phyloP scores from a whole-genome alignment of 1,140 invertebrate genomes.

The Aleiodes sp. region DNA sequence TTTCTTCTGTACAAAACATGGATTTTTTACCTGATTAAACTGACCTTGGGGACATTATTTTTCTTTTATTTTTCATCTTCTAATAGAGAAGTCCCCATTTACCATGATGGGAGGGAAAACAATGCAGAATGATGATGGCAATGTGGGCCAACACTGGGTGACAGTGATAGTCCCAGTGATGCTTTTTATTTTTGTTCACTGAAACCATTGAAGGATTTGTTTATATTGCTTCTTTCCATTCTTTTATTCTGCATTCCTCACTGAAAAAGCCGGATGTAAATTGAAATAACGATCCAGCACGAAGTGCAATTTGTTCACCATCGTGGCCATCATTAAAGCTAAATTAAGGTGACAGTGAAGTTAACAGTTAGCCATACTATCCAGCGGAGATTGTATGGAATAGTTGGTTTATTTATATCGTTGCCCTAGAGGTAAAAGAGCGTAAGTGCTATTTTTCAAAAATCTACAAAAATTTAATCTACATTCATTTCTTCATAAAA shows the following conservation, averaged over 20 bases:
- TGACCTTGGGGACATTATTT: constrained; percentile 2
- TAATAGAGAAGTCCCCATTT: background rate
- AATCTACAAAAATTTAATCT: too few relatives aligned
- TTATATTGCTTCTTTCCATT: background rate
- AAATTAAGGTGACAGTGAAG: background rate
- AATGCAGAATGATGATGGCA: background rate
- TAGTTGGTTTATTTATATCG: too few relatives aligned
- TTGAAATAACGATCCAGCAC: constrained; percentile 22
- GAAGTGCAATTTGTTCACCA: constrained; percentile 25
- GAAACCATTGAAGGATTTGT: background rate
- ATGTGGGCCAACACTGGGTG: background rate
- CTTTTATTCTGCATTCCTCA: background rate
- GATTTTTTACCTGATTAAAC: background rate
- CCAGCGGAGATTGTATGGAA: background rate
- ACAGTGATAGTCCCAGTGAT: background rate
- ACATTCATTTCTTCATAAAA: too few relatives aligned
- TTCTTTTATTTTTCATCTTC: background rate
- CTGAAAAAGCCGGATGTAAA: constrained; percentile 20
- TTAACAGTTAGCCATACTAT: background rate
- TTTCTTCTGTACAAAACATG: background rate
- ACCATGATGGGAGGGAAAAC: background rate
- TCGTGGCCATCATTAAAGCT: constrained; percentile 16
- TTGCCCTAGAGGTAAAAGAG: too few relatives aligned
- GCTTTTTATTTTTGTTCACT: background rate
- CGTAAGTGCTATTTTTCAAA: too few relatives aligned